Evolutionary conservation across 2,888 invertebrate species (phyloP).

Genomic region (Aphodius sticticus): DNA sequence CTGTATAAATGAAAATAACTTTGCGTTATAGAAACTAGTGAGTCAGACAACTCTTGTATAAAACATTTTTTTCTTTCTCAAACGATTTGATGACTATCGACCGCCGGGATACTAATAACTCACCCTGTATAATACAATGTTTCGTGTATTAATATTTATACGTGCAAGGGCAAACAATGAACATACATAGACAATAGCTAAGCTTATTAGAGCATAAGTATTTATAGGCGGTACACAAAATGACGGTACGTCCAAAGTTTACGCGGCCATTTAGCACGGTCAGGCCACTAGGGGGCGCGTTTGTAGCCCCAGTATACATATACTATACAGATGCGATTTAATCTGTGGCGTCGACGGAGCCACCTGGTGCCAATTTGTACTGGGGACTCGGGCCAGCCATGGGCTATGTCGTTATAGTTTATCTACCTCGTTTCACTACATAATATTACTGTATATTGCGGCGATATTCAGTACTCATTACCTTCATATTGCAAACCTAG

Average conservation of each 20-base stretch:
- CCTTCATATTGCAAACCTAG: no score
- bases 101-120: no score
- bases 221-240: background rate
- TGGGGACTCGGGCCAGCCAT: background rate
- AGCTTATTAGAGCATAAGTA: background rate
- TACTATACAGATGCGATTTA: background rate
- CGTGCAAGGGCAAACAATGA: background rate
- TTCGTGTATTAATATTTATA: background rate
- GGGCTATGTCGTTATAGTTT: background rate
- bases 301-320: background rate
- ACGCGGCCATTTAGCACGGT: background rate
- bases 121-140: no score
- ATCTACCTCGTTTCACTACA: background rate
- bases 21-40: no score
- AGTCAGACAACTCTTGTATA: no score
- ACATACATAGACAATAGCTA: background rate
- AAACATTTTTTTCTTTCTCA: no score
- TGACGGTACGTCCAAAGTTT: background rate
- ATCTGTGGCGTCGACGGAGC: background rate
- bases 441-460: background rate
- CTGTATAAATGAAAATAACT: no score
- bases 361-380: conserved; percentile 4
- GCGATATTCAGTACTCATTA: no score
- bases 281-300: background rate
- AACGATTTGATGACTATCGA: no score